phyloP scores from a whole-genome alignment of 2,113 vertebrate genomes.

The Epinephelus lanceolatus region DNA sequence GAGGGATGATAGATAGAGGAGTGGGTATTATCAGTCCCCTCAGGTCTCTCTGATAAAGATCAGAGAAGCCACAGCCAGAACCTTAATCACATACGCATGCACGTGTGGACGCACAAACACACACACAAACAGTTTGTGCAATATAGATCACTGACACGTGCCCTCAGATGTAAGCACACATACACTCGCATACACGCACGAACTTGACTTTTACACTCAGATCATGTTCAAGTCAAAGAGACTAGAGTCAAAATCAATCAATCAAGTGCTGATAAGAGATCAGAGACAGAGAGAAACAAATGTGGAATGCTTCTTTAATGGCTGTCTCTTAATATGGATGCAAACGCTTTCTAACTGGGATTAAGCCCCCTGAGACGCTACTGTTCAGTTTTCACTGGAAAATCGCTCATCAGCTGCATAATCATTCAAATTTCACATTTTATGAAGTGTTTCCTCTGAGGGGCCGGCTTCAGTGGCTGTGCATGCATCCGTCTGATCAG shows the following conservation, averaged over 20 bases:
- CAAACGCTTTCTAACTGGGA: conserved; percentile 3
- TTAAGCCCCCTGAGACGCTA: background rate
- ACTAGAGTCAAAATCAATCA: conserved; percentile 63
- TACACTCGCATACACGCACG: background rate
- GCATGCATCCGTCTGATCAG: conserved; percentile 45
- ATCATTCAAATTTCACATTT: conserved; percentile 24
- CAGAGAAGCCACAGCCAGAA: conserved; percentile 54
- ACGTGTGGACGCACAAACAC: background rate
- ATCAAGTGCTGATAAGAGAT: conserved; percentile 58
- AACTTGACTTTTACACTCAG: conserved; percentile 57
- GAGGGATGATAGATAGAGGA: conserved; percentile 52
- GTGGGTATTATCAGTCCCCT: conserved; percentile 71
- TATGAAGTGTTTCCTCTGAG: conserved; percentile 26
- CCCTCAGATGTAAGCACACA: background rate
- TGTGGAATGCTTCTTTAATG: conserved; percentile 32
- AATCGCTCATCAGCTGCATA: conserved; percentile 6
- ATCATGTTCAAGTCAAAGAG: conserved; percentile 65
- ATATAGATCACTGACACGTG: conserved; percentile 10
- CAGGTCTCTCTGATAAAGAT: conserved; percentile 76
- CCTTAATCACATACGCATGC: conserved; percentile 46
- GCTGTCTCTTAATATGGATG: conserved; percentile 30
- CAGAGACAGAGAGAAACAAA: conserved; percentile 51
- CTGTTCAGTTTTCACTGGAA: background rate
- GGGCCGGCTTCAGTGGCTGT: conserved; percentile 13
- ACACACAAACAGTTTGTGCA: conserved; percentile 22